Base-by-base conservation (phyloP, 2,888 invertebrate species). In the Brenthis ino region DNA sequence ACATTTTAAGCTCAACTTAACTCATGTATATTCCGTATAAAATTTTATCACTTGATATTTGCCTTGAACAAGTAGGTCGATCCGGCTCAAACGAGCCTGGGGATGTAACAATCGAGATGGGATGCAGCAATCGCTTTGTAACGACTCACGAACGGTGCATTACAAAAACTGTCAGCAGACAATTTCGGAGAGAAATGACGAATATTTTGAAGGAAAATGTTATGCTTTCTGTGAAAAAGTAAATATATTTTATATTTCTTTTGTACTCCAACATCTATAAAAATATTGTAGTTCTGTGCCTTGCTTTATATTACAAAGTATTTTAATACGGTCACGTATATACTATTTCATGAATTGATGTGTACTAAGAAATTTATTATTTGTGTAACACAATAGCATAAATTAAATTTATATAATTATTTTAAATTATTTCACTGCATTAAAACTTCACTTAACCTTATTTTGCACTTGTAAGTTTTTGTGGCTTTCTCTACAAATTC, bases 121-220 rank as follows among this genome's bases (percentile, higher is more conserved):
- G 20, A 61, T 56, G 56, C 48, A 56, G 43, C 67, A 56, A 67
- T 60, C 66, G 68, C 60, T 69, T 68, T 66, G 55, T 71, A 71
- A 55, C 71, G 60, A 66, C 57, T 58, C 66, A 63, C 66, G 64
- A 64, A 69, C 60, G 57, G 56, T 64, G 65, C 68, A 68, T 68
- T 68, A 68, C 58, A 71, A 71, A 70, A 71, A 71, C 68, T 66
- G 66, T 68, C 68, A 71, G 64, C 54, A 68, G 64, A 64, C 64
- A 53, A 71, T 71, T 68, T 71, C 51, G 58, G 54, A 53, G 53
- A 57, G 65, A 66, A 66, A 66, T 58, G 56, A 64, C 51, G 68
- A 66, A 66, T 71, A 71, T 66, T 64, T 60, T 56, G 47, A 60
- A 66, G 51, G 64, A 60, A 64, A 71, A 66, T 63, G 57, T 70